These are phyloP conservation scores for Pseudobourletiella spinata DNA, from an alignment of 1,140 invertebrate genomes.

Conservation along the genomic window DNA sequence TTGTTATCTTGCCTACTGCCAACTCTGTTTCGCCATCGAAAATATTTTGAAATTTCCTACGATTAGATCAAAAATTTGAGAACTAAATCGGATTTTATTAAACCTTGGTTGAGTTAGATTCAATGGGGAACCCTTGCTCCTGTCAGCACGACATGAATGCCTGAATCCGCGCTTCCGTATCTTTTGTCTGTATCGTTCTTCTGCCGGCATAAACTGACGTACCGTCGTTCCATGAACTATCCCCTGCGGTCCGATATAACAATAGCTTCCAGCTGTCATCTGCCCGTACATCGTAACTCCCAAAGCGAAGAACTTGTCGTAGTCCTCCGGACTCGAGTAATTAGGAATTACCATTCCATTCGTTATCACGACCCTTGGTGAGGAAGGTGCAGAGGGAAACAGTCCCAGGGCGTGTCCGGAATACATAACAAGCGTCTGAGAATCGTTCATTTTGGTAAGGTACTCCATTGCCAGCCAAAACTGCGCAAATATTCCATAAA, in stretches of 20 bases:
- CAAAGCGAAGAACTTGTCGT: slow-evolving; percentile 52
- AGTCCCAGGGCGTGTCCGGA: slow-evolving; percentile 59
- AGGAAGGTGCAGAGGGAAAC: slow-evolving; percentile 48
- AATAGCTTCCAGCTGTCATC: slow-evolving; percentile 56
- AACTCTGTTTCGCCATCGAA: too few relatives aligned
- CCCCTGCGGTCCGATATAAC: slow-evolving; percentile 63
- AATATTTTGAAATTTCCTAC: background rate
- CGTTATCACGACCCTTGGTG: slow-evolving; percentile 57
- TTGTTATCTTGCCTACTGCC: too few relatives aligned
- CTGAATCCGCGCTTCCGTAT: too few relatives aligned
- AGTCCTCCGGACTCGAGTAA: slow-evolving; percentile 50
- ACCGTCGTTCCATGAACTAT: slow-evolving; percentile 63
- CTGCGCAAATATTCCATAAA: slow-evolving; percentile 38
- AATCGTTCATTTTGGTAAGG: slow-evolving; percentile 50
- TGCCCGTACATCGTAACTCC: slow-evolving; percentile 42
- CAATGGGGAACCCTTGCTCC: too few relatives aligned
- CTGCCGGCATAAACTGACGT: slow-evolving; percentile 15
- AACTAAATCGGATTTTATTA: too few relatives aligned
- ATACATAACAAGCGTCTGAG: slow-evolving; percentile 56
- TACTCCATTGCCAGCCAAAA: slow-evolving; percentile 56
- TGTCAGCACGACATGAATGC: too few relatives aligned
- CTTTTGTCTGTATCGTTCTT: too few relatives aligned
- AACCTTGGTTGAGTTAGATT: too few relatives aligned
- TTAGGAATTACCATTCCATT: slow-evolving; percentile 65
- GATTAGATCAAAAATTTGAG: background rate